A percentile compares a stretch with the other conserved stretches of the same genome.
Conservation (phyloP, 1,140 invertebrate genomes). For the Anagrus nilaparvatae region DNA sequence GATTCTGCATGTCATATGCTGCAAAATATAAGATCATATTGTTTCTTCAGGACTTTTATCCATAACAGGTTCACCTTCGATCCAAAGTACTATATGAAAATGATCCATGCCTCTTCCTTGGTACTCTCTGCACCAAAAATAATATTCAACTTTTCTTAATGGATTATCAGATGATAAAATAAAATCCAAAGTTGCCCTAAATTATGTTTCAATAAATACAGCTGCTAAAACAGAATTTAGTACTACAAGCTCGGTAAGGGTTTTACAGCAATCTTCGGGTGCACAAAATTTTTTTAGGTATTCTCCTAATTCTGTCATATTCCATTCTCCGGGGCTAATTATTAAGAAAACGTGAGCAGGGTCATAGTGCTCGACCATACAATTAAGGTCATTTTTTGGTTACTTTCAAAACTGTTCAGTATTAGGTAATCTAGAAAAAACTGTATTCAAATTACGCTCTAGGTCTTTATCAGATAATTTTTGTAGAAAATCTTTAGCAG, state of each 20-base stretch:
- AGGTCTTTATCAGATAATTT: constrained; percentile 18
- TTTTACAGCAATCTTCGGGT: constrained; percentile 12
- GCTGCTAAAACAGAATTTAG: constrained; percentile 25
- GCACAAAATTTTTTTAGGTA: constrained; percentile 25
- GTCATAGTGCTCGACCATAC: constrained; percentile 28
- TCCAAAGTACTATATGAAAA: constrained; percentile 28
- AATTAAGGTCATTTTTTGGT: constrained; percentile 22
- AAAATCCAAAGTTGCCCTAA: constrained; percentile 29
- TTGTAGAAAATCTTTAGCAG: constrained; percentile 22
- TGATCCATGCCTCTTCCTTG: constrained; percentile 26
- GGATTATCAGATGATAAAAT: constrained; percentile 23
- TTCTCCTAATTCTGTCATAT: constrained; percentile 27
- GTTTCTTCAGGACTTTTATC: constrained; percentile 18
- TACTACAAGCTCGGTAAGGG: constrained; percentile 19
- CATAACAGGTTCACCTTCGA: constrained; percentile 24
- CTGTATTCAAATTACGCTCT: constrained; percentile 20
- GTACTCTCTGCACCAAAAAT: constrained; percentile 24
- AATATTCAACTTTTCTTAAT: constrained; percentile 23
- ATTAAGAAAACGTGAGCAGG: constrained; percentile 34
- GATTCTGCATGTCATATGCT: constrained; percentile 26
- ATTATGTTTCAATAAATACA: constrained; percentile 27
- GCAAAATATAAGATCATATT: constrained; percentile 25
- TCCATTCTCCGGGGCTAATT: constrained; percentile 30
- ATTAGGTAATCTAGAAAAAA: constrained; percentile 23
- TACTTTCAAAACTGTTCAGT: constrained; percentile 23